Conservation (phyloP, 2,888 invertebrate genomes). For the Taphrorychus bicolor region DNA sequence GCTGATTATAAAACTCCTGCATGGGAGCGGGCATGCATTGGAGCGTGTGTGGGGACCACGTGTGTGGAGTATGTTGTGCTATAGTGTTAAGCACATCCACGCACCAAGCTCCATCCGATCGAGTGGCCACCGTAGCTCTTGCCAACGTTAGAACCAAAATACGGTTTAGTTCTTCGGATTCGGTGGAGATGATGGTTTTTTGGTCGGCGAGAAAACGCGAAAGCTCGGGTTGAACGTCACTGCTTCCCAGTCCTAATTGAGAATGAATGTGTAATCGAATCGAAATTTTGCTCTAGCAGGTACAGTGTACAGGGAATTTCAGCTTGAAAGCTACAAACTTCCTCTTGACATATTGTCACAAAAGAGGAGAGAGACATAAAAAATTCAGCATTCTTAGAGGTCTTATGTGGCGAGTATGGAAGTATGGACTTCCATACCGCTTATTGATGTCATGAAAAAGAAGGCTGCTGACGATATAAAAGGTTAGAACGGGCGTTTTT, state of each 20-base stretch:
- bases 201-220: constrained; percentile 91
- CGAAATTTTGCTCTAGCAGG: too few species aligned
- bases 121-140: constrained; percentile 92
- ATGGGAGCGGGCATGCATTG: constrained; percentile 90
- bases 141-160: constrained; percentile 93
- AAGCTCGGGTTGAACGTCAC: constrained; percentile 92
- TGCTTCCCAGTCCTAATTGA: constrained; percentile 81
- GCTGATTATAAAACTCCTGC: constrained; percentile 88
- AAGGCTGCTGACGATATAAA: too few species aligned
- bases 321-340: too few species aligned
- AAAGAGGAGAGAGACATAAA: too few species aligned
- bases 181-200: constrained; percentile 89
- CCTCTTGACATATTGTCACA: too few species aligned
- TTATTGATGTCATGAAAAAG: too few species aligned
- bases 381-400: too few species aligned
- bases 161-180: constrained; percentile 94
- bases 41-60: constrained; percentile 93
- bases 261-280: too few species aligned
- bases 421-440: too few species aligned
- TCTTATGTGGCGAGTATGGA: too few species aligned
- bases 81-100: constrained; percentile 89
- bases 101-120: constrained; percentile 85
- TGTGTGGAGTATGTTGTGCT: constrained; percentile 91
- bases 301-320: too few species aligned
- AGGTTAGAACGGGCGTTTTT: too few species aligned